phyloP scores from a whole-genome alignment of 1,140 invertebrate genomes.

The Euschistus heros region DNA sequence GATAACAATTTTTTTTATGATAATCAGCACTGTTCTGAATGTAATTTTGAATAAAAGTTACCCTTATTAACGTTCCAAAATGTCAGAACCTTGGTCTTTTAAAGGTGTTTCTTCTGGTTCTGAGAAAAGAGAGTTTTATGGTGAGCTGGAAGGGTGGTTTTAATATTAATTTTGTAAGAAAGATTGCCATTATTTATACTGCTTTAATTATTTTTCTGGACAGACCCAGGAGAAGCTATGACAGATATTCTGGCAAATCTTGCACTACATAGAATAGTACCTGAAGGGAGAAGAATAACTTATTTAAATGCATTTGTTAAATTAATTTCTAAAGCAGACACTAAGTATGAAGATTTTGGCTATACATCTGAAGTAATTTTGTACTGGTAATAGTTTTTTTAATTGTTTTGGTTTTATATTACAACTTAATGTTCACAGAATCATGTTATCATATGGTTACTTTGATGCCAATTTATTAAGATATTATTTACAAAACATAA shows the following conservation, averaged over 20 bases:
- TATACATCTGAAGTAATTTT: constrained; percentile 67
- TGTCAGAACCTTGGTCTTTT: neutral
- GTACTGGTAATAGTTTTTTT: constrained; percentile 54
- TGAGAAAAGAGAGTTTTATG: neutral
- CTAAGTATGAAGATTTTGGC: constrained; percentile 46
- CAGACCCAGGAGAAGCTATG: constrained; percentile 19
- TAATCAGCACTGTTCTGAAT: too few relatives aligned
- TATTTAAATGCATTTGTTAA: constrained; percentile 75
- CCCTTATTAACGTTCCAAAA: neutral
- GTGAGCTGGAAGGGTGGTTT: neutral
- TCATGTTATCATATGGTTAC: too few relatives aligned
- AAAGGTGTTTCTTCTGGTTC: neutral
- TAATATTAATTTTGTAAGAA: neutral
- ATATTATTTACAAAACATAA: too few relatives aligned
- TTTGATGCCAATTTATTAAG: too few relatives aligned
- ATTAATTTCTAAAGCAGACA: constrained; percentile 54
- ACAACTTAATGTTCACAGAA: too few relatives aligned
- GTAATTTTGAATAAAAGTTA: too few relatives aligned
- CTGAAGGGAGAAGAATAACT: constrained; percentile 57
- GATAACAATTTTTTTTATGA: too few relatives aligned
- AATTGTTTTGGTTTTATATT: neutral
- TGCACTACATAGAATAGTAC: constrained; percentile 37
- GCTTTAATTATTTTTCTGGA: neutral
- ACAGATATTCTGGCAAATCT: constrained; percentile 14
- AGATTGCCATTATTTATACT: neutral